A percentile compares a stretch with the other conserved stretches of the same genome.
phyloP scores from a whole-genome alignment of 1,140 invertebrate species.

The Lepidurus arcticus region DNA sequence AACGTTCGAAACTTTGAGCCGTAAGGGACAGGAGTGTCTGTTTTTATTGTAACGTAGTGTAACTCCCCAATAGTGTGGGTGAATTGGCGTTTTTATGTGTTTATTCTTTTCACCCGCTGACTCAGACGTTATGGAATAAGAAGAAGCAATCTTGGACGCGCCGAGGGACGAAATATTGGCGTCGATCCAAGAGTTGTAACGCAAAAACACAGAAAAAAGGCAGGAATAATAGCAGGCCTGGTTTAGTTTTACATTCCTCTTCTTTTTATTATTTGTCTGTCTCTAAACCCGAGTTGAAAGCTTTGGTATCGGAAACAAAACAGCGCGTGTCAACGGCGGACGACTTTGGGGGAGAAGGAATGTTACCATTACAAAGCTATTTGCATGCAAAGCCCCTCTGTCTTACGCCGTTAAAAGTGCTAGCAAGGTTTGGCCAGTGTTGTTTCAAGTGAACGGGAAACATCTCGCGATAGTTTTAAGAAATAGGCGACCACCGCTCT shows the following conservation, averaged over 20 bases:
- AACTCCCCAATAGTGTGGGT: too few species aligned
- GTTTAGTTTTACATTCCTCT: not conserved
- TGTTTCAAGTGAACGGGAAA: conserved; percentile 11
- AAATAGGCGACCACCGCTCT: not conserved
- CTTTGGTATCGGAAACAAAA: conserved; percentile 1
- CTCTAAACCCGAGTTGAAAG: not conserved
- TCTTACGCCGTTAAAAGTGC: not conserved
- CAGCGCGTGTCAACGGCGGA: conserved; percentile 12
- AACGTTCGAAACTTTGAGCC: too few species aligned
- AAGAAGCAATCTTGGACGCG: not conserved
- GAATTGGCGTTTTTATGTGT: too few species aligned
- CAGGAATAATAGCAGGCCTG: not conserved
- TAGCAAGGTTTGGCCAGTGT: not conserved
- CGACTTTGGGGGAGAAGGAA: not conserved
- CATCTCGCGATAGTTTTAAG: not conserved
- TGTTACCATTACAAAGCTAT: conserved; percentile 8
- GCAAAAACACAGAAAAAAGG: not conserved
- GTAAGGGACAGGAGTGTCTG: too few species aligned
- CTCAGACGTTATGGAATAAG: not conserved
- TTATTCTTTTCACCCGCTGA: not conserved
- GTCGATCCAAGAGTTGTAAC: not conserved
- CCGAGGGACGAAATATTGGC: not conserved
- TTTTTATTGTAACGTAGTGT: too few species aligned
- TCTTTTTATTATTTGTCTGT: not conserved
- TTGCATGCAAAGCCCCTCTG: conserved; percentile 6